Evolutionary conservation across 2,797 vertebrate species (phyloP), one percentile per base, ranked within the genome.

Genomic region (Enteromius viviparus): DNA sequence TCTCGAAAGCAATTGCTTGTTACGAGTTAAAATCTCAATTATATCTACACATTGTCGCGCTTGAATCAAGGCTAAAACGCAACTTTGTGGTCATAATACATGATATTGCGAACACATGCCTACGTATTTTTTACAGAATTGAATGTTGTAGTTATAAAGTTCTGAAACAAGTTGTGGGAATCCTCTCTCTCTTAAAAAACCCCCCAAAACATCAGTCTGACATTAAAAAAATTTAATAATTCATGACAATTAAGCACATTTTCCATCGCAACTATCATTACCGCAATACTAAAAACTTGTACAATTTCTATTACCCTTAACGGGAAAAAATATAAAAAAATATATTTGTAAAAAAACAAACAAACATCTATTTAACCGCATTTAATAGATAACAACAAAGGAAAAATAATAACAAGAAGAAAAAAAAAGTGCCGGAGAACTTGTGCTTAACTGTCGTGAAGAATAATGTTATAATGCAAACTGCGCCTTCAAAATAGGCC

Each of bases 1-100:
- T 12, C 12, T 76, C 34, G 6, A 55, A n/a, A 66, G 47, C 32
- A 82, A 55, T 19, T 55, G 23, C 80, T 82, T 65, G 11, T 14
- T 66, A 9, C 1, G 32, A 64, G 76, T 34, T 32, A 14, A 17
- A 21, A 32, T 79, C 2, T 81, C 11, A 47, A 6, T 62, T 23
- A 34, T 12, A 26, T 68, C 32, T 68, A 32, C 11, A 78, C 7
- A 17, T 49, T 66, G 34, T 9, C 32, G 49, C 42, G 78, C 53
- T 47, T 62, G 66, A 81, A 71, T 60, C 32, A 60, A 49, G 40
- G 68, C 55, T 21, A 47, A 62, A 76, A 12, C 0, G 11, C 2
- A 2, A 68, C 8, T 51, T 69, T 42, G 45, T 53, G 29, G 21
- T 37, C 60, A 51, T 51, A 10, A 78, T 60, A 60, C 40, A 45